Evolutionary conservation across 2,797 vertebrate genomes (phyloP).

Genomic region (Xerus rutilus): DNA sequence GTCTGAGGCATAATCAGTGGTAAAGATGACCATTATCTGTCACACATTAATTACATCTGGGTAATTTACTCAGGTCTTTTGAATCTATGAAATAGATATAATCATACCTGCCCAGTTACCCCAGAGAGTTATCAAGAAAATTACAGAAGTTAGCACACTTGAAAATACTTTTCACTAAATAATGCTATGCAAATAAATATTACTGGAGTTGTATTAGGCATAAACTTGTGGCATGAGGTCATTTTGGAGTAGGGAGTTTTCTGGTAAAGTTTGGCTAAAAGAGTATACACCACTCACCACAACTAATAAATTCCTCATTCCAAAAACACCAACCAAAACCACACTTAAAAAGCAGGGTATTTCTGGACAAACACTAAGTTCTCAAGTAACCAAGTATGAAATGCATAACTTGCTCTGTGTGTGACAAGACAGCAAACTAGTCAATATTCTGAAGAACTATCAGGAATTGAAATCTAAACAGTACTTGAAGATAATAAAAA

Average conservation of each 20-base stretch:
- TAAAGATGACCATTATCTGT: not conserved
- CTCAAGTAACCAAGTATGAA: not conserved
- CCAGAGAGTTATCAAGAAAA: not conserved
- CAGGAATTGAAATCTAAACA: not conserved
- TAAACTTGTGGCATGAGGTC: not conserved
- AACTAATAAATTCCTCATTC: slow-evolving; percentile 44
- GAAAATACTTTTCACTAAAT: not conserved
- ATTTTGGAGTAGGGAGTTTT: slow-evolving; percentile 36
- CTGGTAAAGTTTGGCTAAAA: not conserved
- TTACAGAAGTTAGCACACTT: not conserved
- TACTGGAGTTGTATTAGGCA: not conserved
- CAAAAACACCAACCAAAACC: slow-evolving; percentile 53
- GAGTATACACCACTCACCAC: not conserved
- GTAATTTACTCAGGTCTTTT: not conserved
- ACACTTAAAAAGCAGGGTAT: not conserved
- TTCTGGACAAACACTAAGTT: not conserved
- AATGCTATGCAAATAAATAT: slow-evolving; percentile 9
- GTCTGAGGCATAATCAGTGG: too few species aligned
- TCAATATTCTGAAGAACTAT: not conserved
- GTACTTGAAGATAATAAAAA: not conserved
- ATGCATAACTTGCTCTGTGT: not conserved
- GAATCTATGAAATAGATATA: not conserved
- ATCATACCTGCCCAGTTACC: not conserved
- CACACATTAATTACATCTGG: not conserved
- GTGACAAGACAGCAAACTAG: not conserved